phyloP scores from a whole-genome alignment of 1,140 invertebrate species.

The Diabrotica virgifera region DNA sequence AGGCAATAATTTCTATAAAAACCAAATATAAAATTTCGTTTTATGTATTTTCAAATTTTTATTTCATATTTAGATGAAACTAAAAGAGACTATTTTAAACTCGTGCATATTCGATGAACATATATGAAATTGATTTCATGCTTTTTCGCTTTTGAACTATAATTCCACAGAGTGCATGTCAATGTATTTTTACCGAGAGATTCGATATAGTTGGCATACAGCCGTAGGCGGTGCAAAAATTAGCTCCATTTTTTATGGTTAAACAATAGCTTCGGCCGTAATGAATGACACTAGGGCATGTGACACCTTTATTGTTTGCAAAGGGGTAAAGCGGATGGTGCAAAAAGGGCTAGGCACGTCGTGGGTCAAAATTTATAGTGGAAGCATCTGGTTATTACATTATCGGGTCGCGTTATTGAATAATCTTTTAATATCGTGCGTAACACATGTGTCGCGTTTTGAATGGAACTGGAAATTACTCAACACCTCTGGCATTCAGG shows the following conservation, averaged over 20 bases:
- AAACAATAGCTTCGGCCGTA: background rate
- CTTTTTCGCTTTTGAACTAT: background rate
- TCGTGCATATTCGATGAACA: background rate
- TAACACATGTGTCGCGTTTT: background rate
- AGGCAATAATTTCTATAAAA: too few species aligned
- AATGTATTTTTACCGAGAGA: background rate
- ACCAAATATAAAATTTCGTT: too few species aligned
- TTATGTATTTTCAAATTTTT: too few species aligned
- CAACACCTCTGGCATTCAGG: background rate
- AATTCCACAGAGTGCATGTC: background rate
- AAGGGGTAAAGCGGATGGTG: background rate
- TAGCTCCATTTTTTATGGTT: background rate
- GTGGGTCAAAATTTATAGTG: conserved; percentile 2
- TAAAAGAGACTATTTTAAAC: background rate
- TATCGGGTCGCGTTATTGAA: background rate
- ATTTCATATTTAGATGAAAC: too few species aligned
- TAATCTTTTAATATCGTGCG: background rate
- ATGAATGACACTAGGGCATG: background rate
- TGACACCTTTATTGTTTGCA: background rate
- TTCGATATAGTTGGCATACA: background rate
- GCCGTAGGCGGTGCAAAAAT: background rate
- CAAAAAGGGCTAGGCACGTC: background rate
- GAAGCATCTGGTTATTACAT: conserved; percentile 2
- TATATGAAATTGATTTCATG: background rate
- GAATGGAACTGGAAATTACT: background rate